Evolutionary conservation across 1,140 invertebrate species (phyloP), one percentile per base, ranked within the genome.

Genomic region (Cyclargus thomasi): DNA sequence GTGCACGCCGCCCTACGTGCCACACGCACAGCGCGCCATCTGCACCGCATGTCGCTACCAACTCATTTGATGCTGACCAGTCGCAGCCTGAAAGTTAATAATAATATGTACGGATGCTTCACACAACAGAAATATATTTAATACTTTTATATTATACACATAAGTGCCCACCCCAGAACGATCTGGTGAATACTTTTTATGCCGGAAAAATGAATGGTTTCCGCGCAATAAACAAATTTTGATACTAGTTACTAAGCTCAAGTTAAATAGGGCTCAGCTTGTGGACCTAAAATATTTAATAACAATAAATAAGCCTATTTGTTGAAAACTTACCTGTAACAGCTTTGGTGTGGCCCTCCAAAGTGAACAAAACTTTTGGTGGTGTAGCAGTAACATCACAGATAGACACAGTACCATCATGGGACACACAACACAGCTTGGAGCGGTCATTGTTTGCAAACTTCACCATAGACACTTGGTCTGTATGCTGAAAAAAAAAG

Each of bases 391-490:
- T 93, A 11, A 96, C 93, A 85, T 97, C 95, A 89, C 95, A 97
- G 63, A 98, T 94, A 0, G 96, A 97, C 20, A 97, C 88, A 3
- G 92, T 94, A 1, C 95, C 94, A 90, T 97, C 96, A 65, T 95
- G 86, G 1, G 96, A 97, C 22, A 94, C 95, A 82, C 95, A 96
- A 63, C 95, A 96, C 36, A 97, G 89, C 72, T 94, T 93, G 5
- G 95, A 95, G 67, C 93, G 93, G 79, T 97, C 96, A 90, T 97
- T 96, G 86, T 97, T 96, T 0, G 96, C 96, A 93, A 97, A 98
- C 86, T 95, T 96, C 3, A 97, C 92, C 86, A 95, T 94, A n/a
- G 94, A 95, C 16, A 97, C 95, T 80, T 95, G 92, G 53, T 93
- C 92, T 65, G 92, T 93, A 81, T 97, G 96, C 91, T 95, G 88